Base-by-base conservation (phyloP, 2,888 invertebrate species). In the Dexiosoma caninum region DNA sequence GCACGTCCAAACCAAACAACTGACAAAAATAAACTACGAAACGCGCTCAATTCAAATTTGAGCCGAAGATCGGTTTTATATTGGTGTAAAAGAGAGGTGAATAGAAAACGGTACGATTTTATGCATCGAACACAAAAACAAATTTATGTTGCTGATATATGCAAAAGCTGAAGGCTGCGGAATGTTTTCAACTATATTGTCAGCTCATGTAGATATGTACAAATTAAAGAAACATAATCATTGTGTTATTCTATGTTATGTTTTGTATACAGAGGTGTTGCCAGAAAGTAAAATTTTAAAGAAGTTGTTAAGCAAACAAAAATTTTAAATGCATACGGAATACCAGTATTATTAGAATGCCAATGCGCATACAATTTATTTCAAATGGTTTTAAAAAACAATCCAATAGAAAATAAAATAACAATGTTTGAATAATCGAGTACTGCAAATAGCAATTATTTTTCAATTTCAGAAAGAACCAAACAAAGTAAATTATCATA, bases 1-100 rank as follows among this genome's bases (percentile, higher is more conserved):
- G 37, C 5, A 80, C 80, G 64, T 71, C 75, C 70, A 80, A 71
- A 71, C 53, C 71, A 76, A 71, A 46, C 70, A 66, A 80, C 75
- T 76, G 80, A 59, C 75, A 70, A 75, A 75, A 80, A 42, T 66
- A 80, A 80, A 80, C 80, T 80, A 76, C 67, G 78, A 75, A 80
- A 71, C 75, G 71, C 80, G 80, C 80, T 80, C 80, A 71, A 71
- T 76, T 80, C 60, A 80, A 71, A 80, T 67, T 49, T 64, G 60
- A 80, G 80, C 75, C 66, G 71, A 55, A 40, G 80, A 66, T 80
- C 42, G 19, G 75, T 70, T 79, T 74, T 16, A 23, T 42, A 46
- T 53, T 59, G 40, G 80, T 27, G 42, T 27, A 35, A 80, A 19
- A 64, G 80, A 55, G 80, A 76, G 8, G n/a, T 19, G 19, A 51